Evolutionary conservation across 2,888 invertebrate genomes (phyloP).

Genomic region (Cremastinae sp.): DNA sequence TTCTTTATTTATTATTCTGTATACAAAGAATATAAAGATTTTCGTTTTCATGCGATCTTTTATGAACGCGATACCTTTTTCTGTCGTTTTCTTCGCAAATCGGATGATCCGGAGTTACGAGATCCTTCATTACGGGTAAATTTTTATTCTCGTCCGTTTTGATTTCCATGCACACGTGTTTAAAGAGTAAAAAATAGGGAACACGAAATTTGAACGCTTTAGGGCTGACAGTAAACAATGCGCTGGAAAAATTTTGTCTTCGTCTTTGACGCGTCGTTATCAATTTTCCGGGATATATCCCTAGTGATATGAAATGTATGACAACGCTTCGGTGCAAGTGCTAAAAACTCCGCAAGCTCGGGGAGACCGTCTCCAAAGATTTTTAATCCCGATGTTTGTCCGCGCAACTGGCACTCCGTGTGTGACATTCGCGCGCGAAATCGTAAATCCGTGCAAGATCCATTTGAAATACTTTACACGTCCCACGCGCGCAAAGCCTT

Average conservation of each 20-base stretch:
- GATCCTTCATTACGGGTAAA: constrained; percentile 26
- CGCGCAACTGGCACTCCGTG: not conserved
- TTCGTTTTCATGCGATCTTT: too few species aligned
- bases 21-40: too few species aligned
- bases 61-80: not conserved
- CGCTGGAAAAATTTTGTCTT: too few species aligned
- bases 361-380: not conserved
- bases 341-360: not conserved
- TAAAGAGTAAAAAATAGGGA: too few species aligned
- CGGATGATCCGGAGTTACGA: constrained; percentile 65
- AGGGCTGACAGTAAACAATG: too few species aligned
- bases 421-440: constrained; percentile 57
- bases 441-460: constrained; percentile 69
- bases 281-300: not conserved
- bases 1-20: not conserved
- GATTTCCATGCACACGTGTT: too few species aligned
- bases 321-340: constrained; percentile 17
- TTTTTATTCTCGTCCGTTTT: not conserved
- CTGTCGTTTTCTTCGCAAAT: constrained; percentile 41
- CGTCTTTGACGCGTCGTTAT: not conserved
- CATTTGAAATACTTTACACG: constrained; percentile 64
- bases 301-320: too few species aligned
- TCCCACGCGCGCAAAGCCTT: constrained; percentile 65
- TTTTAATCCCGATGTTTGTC: constrained; percentile 55
- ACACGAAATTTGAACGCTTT: too few species aligned